Conservation (phyloP, 1,140 invertebrate genomes). For the Trichonephila inaurata region DNA sequence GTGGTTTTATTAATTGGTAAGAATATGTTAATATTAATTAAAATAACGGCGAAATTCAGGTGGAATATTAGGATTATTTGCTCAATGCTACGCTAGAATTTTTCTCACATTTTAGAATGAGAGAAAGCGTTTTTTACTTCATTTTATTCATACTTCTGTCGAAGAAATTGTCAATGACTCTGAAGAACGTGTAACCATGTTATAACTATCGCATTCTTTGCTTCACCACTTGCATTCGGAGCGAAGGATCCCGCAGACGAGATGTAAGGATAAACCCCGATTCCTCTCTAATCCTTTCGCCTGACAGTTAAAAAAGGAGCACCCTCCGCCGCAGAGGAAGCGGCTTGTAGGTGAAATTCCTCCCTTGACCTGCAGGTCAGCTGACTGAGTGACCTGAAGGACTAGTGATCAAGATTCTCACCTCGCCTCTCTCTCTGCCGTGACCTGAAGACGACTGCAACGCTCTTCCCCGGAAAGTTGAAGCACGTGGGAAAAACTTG, state of each 20-base stretch:
- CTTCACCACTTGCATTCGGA: too few relatives aligned
- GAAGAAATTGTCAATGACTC: too few relatives aligned
- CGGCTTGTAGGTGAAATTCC: conserved; percentile 29
- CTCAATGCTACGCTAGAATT: too few relatives aligned
- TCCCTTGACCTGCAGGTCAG: conserved; percentile 38
- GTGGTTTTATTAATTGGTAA: too few relatives aligned
- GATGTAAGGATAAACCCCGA: not conserved
- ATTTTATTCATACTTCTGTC: too few relatives aligned
- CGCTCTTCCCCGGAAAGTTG: not conserved
- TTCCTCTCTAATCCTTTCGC: not conserved
- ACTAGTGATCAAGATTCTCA: conserved; percentile 55
- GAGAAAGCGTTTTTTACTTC: too few relatives aligned
- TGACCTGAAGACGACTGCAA: not conserved
- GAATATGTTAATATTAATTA: too few relatives aligned
- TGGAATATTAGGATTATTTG: too few relatives aligned
- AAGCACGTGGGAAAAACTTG: not conserved
- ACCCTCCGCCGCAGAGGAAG: not conserved
- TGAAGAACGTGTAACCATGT: too few relatives aligned
- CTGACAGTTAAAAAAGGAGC: not conserved
- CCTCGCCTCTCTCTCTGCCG: not conserved
- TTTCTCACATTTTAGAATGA: too few relatives aligned
- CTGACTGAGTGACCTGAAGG: conserved; percentile 70
- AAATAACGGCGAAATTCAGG: too few relatives aligned
- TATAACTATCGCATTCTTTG: too few relatives aligned
- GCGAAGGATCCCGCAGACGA: not conserved